A percentile compares a stretch with the other conserved stretches of the same genome.
Evolutionary conservation across 2,797 vertebrate species (phyloP).

Genomic region (Carduelis carduelis): DNA sequence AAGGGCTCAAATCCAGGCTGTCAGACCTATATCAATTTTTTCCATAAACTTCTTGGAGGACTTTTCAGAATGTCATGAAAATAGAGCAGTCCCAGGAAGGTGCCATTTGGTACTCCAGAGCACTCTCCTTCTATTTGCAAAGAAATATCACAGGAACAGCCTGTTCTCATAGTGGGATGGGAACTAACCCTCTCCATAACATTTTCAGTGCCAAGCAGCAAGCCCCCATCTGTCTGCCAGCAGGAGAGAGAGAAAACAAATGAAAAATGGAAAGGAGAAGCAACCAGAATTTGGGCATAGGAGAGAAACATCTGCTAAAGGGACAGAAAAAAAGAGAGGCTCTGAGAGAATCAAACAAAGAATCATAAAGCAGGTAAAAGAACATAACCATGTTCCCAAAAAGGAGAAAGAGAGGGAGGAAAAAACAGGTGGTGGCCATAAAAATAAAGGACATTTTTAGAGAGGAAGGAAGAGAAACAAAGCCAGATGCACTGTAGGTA

Average conservation of each 20-base stretch:
- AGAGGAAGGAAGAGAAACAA: neutral
- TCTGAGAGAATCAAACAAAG: neutral
- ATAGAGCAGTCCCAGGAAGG: neutral
- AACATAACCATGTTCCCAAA: neutral
- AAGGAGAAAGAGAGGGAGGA: rapidly evolving
- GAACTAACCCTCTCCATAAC: constrained; percentile 26
- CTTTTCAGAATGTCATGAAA: neutral
- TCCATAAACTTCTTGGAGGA: neutral
- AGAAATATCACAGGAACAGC: constrained; percentile 59
- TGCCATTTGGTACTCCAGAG: constrained; percentile 39
- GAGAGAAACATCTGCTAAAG: constrained; percentile 34
- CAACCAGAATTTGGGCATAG: neutral
- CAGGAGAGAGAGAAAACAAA: constrained; percentile 52
- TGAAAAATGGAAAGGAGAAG: constrained; percentile 27
- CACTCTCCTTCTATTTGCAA: constrained; percentile 17
- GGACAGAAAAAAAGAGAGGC: neutral
- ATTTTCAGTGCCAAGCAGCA: constrained; percentile 45
- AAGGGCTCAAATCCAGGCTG: neutral
- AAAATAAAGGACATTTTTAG: neutral
- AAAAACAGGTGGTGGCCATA: neutral
- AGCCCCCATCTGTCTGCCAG: constrained; percentile 48
- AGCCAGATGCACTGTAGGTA: neutral
- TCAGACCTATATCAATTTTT: neutral
- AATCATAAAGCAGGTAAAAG: neutral
- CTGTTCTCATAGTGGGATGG: constrained; percentile 44